Percentiles rank a stretch among this genome's conserved stretches.
These are phyloP conservation scores for Coracopsis vasa DNA, from an alignment of 2,113 vertebrate species.

Conservation along the genomic window DNA sequence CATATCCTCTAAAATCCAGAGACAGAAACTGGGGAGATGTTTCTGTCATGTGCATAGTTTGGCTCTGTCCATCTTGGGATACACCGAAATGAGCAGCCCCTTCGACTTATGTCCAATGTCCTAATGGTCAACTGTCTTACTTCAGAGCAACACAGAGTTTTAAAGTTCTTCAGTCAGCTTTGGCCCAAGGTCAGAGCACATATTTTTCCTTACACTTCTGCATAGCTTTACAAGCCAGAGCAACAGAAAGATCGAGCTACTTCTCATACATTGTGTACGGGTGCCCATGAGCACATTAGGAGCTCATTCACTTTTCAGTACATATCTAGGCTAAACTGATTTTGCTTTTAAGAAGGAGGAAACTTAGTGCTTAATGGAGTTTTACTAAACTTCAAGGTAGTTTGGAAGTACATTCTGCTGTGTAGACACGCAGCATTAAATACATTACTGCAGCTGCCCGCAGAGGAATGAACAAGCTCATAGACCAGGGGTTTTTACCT, in stretches of 20 bases:
- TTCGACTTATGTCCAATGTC: not conserved
- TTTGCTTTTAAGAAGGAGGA: not conserved
- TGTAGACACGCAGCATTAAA: conserved; percentile 5
- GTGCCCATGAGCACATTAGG: not conserved
- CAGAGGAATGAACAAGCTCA: not conserved
- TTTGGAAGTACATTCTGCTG: conserved; percentile 7
- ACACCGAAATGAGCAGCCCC: not conserved
- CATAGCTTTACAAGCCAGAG: not conserved
- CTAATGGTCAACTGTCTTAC: not conserved
- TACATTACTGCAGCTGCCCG: not conserved
- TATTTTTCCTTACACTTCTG: not conserved
- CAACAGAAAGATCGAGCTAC: not conserved
- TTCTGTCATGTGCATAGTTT: not conserved
- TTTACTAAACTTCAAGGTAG: conserved; percentile 2
- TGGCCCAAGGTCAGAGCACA: not conserved
- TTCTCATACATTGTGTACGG: not conserved
- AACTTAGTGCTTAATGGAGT: conserved; percentile 22
- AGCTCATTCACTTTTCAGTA: not conserved
- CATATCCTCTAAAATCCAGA: not conserved
- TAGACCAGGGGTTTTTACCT: not conserved
- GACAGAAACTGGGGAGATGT: not conserved
- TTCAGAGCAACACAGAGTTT: not conserved
- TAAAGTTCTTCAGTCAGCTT: conserved; percentile 1
- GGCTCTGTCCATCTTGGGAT: not conserved
- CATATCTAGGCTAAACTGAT: not conserved